phyloP scores from a whole-genome alignment of 30 jellyfish, hydroid and myxozoan genomes.

The Aurelia aurita region DNA sequence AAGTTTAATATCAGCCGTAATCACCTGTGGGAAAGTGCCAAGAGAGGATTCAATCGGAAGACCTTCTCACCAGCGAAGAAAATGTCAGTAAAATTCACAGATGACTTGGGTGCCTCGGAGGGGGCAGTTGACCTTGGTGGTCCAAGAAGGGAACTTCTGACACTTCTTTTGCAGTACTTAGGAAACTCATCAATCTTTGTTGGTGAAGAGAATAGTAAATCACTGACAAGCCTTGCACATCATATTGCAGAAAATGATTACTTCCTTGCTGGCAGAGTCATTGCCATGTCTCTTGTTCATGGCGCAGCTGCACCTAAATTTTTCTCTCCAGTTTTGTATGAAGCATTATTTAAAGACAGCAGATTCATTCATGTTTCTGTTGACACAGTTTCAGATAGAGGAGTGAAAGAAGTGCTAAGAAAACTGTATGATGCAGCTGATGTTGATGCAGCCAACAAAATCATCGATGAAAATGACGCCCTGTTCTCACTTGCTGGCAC shows the following conservation, averaged over 20 bases:
- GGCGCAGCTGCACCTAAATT: slow-evolving; percentile 34
- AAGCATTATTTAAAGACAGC: slow-evolving; percentile 20
- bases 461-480: slow-evolving; percentile 19
- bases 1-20: slow-evolving; percentile 29
- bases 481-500: slow-evolving; percentile 34
- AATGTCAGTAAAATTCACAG: slow-evolving; percentile 35
- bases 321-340: slow-evolving; percentile 21
- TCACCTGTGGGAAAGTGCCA: slow-evolving; percentile 33
- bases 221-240: slow-evolving; percentile 35
- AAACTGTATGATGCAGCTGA: slow-evolving; percentile 12
- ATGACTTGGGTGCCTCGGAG: slow-evolving; percentile 23
- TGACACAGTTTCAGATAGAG: too few relatives aligned
- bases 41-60: slow-evolving; percentile 24
- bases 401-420: background rate
- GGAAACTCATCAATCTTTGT: slow-evolving; percentile 11
- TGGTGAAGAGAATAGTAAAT: slow-evolving; percentile 22
- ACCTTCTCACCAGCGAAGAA: slow-evolving; percentile 17
- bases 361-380: background rate
- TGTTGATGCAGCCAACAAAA: slow-evolving; percentile 39
- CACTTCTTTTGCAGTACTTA: slow-evolving; percentile 12
- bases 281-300: slow-evolving; percentile 36
- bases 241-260: slow-evolving; percentile 33
- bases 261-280: slow-evolving; percentile 32
- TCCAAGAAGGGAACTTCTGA: slow-evolving; percentile 20
- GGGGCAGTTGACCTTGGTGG: slow-evolving; percentile 41